phyloP scores from a whole-genome alignment of 2,888 invertebrate genomes.

The Nowickia ferox region DNA sequence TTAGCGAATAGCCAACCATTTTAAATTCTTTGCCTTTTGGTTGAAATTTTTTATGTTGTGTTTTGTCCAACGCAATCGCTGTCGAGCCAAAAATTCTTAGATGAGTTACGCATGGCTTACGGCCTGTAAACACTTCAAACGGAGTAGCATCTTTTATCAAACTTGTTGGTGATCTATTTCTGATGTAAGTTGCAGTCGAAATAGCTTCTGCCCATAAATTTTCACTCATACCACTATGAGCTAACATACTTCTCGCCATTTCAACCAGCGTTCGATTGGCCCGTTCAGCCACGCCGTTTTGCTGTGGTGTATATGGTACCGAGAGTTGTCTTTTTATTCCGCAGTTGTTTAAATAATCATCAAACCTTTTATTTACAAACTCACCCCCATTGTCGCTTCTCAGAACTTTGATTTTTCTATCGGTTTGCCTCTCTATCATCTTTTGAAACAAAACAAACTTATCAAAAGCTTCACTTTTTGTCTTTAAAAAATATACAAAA shows the following conservation, averaged over 20 bases:
- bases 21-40: neutral
- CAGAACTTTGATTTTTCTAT: neutral
- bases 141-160: neutral
- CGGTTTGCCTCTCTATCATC: conserved; percentile 18
- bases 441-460: conserved; percentile 29
- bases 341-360: conserved; percentile 23
- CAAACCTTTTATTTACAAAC: conserved; percentile 36
- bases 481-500: conserved; percentile 26
- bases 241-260: conserved; percentile 2
- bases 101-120: neutral
- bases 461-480: conserved; percentile 13
- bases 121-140: neutral
- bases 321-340: conserved; percentile 61
- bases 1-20: neutral
- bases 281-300: neutral
- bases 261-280: conserved; percentile 5
- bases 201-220: neutral
- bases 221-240: neutral
- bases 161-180: conserved; percentile 22
- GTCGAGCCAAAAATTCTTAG: neutral
- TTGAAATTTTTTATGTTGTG: neutral
- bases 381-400: neutral
- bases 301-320: neutral
- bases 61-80: neutral
- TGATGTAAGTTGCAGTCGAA: too few species aligned